Percentiles rank a stretch among this genome's conserved stretches.
These are phyloP conservation scores for Pleuronectes platessa DNA, from an alignment of 2,113 vertebrate species.

Conservation along the genomic window DNA sequence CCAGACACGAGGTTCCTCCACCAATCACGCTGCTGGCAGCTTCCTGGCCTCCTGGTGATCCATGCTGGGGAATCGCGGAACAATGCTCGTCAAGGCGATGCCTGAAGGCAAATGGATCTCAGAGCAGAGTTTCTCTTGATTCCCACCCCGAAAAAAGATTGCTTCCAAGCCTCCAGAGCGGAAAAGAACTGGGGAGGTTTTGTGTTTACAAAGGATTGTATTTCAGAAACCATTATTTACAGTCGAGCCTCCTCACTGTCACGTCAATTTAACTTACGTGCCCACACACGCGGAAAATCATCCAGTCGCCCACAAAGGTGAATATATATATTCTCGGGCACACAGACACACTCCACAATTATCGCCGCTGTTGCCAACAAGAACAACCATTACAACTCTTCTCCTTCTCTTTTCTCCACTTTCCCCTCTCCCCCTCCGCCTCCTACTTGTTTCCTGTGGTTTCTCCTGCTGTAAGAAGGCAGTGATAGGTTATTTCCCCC, in stretches of 20 bases:
- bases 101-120: conserved; percentile 56
- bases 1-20: conserved; percentile 50
- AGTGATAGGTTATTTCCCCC: not conserved
- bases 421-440: conserved; percentile 4
- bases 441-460: conserved; percentile 30
- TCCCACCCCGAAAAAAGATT: conserved; percentile 31
- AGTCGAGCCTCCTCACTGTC: conserved; percentile 55
- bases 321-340: conserved; percentile 10
- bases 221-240: conserved; percentile 63
- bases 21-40: conserved; percentile 58
- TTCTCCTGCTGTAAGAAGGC: conserved; percentile 9
- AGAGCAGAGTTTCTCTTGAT: conserved; percentile 56
- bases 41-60: conserved; percentile 58
- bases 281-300: conserved; percentile 59
- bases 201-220: conserved; percentile 53
- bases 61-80: conserved; percentile 69
- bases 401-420: not conserved
- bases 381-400: conserved; percentile 20
- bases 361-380: conserved; percentile 21
- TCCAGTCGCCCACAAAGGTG: conserved; percentile 57
- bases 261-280: conserved; percentile 55
- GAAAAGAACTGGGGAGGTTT: not conserved
- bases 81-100: conserved; percentile 65
- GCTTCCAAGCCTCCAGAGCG: conserved; percentile 38
- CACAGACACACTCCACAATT: conserved; percentile 32